These are phyloP conservation scores for Calameuta pallipes DNA, from an alignment of 2,888 invertebrate species.

Conservation along the genomic window DNA sequence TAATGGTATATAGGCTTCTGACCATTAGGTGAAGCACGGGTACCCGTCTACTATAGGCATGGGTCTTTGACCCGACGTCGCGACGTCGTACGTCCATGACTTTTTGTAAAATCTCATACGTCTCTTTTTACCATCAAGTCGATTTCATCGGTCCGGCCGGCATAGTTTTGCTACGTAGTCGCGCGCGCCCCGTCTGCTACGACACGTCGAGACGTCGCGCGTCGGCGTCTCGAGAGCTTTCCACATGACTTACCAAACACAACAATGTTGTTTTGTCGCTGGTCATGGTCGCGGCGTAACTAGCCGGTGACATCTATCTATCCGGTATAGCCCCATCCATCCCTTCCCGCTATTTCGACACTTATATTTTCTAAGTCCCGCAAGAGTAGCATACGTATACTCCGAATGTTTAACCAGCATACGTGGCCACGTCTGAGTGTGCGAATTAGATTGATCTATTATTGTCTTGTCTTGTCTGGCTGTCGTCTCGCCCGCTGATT, in stretches of 20 bases:
- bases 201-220: not conserved
- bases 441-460: constrained; percentile 65
- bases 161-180: constrained; percentile 22
- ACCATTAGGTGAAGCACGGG: not conserved
- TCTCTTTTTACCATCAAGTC: constrained; percentile 4
- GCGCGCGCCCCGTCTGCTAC: no score
- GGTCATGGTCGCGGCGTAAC: constrained; percentile 21
- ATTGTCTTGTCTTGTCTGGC: constrained; percentile 61
- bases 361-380: no score
- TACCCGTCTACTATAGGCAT: not conserved
- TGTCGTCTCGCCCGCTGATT: constrained; percentile 62
- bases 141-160: constrained; percentile 28
- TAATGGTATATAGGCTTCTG: no score
- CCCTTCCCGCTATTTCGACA: no score
- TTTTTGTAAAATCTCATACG: no score
- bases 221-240: constrained; percentile 1
- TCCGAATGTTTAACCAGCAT: no score
- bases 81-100: no score
- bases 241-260: constrained; percentile 17
- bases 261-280: constrained; percentile 26
- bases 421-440: constrained; percentile 46
- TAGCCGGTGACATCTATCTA: no score
- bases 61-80: no score
- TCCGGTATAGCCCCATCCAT: no score
- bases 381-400: no score